Evolutionary conservation across 2,113 vertebrate genomes (phyloP).

Genomic region (Gambusia affinis): DNA sequence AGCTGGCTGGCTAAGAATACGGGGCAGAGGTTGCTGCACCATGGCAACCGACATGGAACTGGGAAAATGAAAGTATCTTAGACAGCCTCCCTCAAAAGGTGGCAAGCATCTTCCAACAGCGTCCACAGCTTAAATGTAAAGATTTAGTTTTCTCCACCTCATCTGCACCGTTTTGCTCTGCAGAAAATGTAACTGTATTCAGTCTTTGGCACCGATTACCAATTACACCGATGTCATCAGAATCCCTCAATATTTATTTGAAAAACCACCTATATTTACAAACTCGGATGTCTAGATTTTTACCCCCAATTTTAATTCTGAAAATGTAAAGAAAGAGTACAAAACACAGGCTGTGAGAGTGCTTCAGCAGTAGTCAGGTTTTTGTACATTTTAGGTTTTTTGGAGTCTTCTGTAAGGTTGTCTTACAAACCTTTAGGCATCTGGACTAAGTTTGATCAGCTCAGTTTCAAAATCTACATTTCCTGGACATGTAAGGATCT

Average conservation of each 20-base stretch:
- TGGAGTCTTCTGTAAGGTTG: too few relatives aligned
- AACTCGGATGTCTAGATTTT: neutral
- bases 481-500: neutral
- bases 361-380: neutral
- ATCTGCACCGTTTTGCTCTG: neutral
- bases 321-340: neutral
- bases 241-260: neutral
- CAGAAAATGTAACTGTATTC: neutral
- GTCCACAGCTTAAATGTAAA: constrained; percentile 10
- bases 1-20: constrained; percentile 25
- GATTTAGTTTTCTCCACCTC: constrained; percentile 18
- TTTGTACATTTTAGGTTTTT: neutral
- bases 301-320: neutral
- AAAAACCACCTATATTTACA: neutral
- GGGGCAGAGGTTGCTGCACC: constrained; percentile 25
- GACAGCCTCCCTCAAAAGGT: constrained; percentile 2
- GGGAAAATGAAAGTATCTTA: constrained; percentile 7
- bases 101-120: constrained; percentile 7
- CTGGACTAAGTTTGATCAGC: too few relatives aligned
- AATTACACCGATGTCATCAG: too few relatives aligned
- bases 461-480: too few relatives aligned
- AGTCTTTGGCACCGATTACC: neutral
- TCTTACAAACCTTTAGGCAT: too few relatives aligned
- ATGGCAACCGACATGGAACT: constrained; percentile 28
- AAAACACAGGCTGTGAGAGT: neutral